Conservation (phyloP, 2,888 invertebrate genomes). For the Amphimallon solstitiale region DNA sequence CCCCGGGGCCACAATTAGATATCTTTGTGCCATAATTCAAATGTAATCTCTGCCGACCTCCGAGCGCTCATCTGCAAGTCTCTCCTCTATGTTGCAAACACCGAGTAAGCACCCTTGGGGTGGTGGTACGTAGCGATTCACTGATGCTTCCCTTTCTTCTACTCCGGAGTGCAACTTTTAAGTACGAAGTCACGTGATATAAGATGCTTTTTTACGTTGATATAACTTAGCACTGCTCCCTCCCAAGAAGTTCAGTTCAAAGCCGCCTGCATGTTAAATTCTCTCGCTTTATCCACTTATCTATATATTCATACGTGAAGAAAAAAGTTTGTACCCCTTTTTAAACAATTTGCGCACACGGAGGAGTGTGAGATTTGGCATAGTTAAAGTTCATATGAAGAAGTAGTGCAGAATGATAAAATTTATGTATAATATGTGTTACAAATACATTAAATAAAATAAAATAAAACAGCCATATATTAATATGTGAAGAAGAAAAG, state of each 20-base stretch:
- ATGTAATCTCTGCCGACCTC: constrained; percentile 68
- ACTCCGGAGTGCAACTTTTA: constrained; percentile 39
- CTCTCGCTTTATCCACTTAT: too few species aligned
- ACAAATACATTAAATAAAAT: too few species aligned
- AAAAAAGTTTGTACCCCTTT: too few species aligned
- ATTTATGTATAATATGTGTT: too few species aligned
- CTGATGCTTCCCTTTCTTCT: constrained; percentile 10
- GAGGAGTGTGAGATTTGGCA: too few species aligned
- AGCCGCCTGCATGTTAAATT: too few species aligned
- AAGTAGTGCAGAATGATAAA: too few species aligned
- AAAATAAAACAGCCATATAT: too few species aligned
- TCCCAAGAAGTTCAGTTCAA: neutral
- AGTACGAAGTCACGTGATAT: constrained; percentile 36
- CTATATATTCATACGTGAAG: too few species aligned
- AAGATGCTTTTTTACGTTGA: constrained; percentile 26
- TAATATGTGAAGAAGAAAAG: too few species aligned
- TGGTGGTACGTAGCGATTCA: constrained; percentile 4
- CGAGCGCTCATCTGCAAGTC: constrained; percentile 61
- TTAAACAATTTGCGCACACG: too few species aligned
- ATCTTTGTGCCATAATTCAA: constrained; percentile 70
- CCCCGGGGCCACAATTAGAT: constrained; percentile 65
- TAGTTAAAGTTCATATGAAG: too few species aligned
- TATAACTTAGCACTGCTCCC: constrained; percentile 19
- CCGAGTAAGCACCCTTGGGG: constrained; percentile 16
- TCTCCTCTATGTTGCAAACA: constrained; percentile 38